phyloP scores from a whole-genome alignment of 2,888 invertebrate species.

The Rhodophaea formosa region DNA sequence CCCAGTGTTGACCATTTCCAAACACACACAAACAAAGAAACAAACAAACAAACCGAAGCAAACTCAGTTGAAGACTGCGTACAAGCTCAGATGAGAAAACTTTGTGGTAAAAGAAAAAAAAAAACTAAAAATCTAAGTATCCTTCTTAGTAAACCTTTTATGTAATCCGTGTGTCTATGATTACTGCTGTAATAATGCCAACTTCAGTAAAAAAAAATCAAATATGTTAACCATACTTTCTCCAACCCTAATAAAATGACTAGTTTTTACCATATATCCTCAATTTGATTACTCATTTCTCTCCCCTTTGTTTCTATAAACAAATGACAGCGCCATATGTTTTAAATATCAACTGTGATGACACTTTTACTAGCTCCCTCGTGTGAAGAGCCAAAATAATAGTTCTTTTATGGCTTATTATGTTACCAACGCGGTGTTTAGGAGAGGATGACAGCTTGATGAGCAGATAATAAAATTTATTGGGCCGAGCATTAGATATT shows the following conservation, averaged over 20 bases:
- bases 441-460: conserved; percentile 64
- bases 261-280: not conserved
- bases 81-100: no score
- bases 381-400: conserved; percentile 73
- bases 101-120: no score
- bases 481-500: conserved; percentile 24
- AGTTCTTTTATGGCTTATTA: conserved; percentile 65
- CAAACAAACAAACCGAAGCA: no score
- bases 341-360: conserved; percentile 55
- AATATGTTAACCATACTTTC: not conserved
- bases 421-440: conserved; percentile 72
- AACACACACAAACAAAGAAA: no score
- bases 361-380: conserved; percentile 64
- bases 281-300: conserved; percentile 4
- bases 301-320: conserved; percentile 32
- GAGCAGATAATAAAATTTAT: conserved; percentile 49
- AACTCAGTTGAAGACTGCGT: no score
- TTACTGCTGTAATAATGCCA: no score
- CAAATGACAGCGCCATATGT: conserved; percentile 61
- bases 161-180: no score
- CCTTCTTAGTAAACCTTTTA: no score
- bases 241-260: not conserved
- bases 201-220: no score
- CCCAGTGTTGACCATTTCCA: no score
- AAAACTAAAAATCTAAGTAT: no score